phyloP scores from a whole-genome alignment of 2,888 invertebrate species.

The Apantesis nais region DNA sequence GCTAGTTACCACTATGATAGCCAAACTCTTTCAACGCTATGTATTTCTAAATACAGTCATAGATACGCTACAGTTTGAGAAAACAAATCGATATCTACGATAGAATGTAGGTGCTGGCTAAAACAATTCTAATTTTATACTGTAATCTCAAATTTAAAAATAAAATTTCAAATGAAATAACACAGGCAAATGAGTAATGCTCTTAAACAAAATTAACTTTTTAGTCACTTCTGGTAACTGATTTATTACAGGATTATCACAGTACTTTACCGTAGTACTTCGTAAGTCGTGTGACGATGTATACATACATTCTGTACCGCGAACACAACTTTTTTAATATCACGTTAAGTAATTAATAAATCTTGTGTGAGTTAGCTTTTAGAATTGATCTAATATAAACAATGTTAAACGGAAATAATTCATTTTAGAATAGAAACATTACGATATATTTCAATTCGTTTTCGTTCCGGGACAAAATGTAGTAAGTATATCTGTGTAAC shows the following conservation, averaged over 20 bases:
- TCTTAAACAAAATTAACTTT: not conserved
- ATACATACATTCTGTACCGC: constrained; percentile 20
- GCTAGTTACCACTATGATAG: no score
- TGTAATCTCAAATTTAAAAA: no score
- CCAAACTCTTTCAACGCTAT: no score
- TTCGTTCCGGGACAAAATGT: not conserved
- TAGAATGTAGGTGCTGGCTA: no score
- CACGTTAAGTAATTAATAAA: constrained; percentile 14
- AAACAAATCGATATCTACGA: no score
- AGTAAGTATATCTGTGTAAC: not conserved
- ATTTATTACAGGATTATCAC: constrained; percentile 6
- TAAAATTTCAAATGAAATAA: no score
- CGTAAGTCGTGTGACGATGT: constrained; percentile 25
- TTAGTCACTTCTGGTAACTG: not conserved
- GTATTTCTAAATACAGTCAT: no score
- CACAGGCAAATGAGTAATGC: not conserved
- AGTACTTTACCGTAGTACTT: constrained; percentile 13
- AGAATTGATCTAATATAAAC: not conserved
- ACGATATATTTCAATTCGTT: not conserved
- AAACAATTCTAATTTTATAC: no score
- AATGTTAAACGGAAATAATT: not conserved
- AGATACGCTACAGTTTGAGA: no score
- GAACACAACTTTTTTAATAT: constrained; percentile 29
- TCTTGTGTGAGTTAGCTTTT: not conserved
- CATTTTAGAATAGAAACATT: not conserved